These are phyloP conservation scores for Bubo scandiacus DNA, from an alignment of 2,113 vertebrate species.

Conservation along the genomic window DNA sequence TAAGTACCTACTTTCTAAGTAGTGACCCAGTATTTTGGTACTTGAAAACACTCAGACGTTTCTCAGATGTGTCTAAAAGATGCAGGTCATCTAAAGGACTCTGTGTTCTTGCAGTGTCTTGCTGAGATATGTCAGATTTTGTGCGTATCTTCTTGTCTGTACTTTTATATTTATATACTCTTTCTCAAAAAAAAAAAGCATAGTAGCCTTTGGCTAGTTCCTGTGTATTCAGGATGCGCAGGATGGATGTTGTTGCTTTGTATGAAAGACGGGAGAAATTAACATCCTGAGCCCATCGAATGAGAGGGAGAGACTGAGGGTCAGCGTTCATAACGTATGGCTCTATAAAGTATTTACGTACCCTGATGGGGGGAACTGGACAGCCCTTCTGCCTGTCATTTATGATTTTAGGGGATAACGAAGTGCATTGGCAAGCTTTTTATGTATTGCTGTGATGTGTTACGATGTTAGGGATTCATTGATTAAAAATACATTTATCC, in stretches of 20 bases:
- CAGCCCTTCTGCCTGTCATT: neutral
- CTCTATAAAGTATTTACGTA: neutral
- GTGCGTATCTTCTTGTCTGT: neutral
- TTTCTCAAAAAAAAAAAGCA: neutral
- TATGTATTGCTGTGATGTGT: neutral
- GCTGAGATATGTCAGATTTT: neutral
- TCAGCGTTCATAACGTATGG: rapidly evolving
- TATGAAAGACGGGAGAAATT: neutral
- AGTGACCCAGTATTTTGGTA: neutral
- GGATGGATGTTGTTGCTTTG: neutral
- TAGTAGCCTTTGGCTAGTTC: neutral
- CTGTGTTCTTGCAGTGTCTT: neutral
- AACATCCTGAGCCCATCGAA: neutral
- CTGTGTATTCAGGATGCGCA: neutral
- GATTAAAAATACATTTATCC: neutral
- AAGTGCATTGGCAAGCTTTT: neutral
- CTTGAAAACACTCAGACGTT: neutral
- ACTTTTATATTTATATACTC: neutral
- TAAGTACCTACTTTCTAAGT: neutral
- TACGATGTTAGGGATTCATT: neutral
- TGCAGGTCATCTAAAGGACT: neutral
- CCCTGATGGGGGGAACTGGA: neutral
- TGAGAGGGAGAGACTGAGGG: no score
- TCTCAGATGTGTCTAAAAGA: neutral
- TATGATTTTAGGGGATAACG: neutral